These are phyloP conservation scores for Bursaphelenchus okinawaensis DNA, from an alignment of 2,888 invertebrate genomes.

Conservation along the genomic window DNA sequence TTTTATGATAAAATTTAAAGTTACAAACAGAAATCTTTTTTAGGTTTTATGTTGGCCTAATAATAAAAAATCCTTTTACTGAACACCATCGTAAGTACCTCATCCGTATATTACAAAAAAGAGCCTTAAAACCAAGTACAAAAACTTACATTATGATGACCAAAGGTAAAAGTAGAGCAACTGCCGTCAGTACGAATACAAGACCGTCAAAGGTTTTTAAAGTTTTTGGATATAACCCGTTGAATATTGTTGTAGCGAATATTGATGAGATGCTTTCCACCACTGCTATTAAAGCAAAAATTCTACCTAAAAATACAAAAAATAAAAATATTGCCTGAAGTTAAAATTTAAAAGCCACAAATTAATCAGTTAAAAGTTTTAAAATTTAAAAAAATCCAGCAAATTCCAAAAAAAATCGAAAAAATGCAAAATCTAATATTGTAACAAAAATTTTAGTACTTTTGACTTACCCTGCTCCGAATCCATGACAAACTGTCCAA, in stretches of 20 bases:
- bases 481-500: conserved; percentile 52
- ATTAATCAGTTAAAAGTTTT: too few species aligned
- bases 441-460: neutral
- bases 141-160: conserved; percentile 36
- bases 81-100: too few species aligned
- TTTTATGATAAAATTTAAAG: neutral
- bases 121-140: too few species aligned
- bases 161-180: conserved; percentile 37
- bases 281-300: conserved; percentile 57
- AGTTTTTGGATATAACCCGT: conserved; percentile 58
- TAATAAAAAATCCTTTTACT: too few species aligned
- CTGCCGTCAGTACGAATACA: conserved; percentile 43
- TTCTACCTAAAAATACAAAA: conserved; percentile 51
- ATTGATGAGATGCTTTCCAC: conserved; percentile 57
- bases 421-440: too few species aligned
- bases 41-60: too few species aligned
- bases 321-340: conserved; percentile 6
- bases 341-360: too few species aligned
- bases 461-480: conserved; percentile 57
- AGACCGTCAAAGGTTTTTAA: conserved; percentile 58
- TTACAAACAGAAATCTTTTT: too few species aligned
- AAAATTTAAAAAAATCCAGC: neutral
- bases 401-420: too few species aligned
- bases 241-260: conserved; percentile 58
- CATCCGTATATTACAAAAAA: too few species aligned